phyloP scores from a whole-genome alignment of 2,797 vertebrate genomes.

The Odontamblyopus rebecca region DNA sequence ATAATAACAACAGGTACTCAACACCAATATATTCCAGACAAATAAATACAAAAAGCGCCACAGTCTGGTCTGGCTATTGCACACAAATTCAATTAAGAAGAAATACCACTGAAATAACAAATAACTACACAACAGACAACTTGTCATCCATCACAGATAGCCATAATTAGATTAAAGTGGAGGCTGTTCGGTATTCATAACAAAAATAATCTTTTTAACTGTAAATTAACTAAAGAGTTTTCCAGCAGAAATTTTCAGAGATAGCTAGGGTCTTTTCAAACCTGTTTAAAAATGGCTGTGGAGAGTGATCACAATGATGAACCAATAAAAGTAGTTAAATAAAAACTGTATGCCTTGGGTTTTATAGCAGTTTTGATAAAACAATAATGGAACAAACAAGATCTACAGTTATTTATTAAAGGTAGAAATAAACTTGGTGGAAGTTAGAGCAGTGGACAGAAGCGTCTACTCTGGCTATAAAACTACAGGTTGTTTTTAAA shows the following conservation, averaged over 20 bases:
- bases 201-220: neutral
- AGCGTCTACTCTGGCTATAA: conserved; percentile 17
- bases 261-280: neutral
- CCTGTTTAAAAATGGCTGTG: neutral
- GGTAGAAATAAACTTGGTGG: neutral
- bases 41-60: neutral
- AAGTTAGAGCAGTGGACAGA: conserved; percentile 17
- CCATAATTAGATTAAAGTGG: conserved; percentile 23
- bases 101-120: neutral
- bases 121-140: neutral
- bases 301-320: conserved; percentile 8
- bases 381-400: conserved; percentile 1
- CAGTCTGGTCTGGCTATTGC: neutral
- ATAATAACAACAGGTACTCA: neutral
- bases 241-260: neutral
- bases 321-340: neutral
- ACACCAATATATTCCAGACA: neutral
- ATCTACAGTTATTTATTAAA: conserved; percentile 6
- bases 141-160: neutral
- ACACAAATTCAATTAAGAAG: neutral
- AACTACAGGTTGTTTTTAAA: conserved; percentile 24
- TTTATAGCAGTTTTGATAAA: neutral
- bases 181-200: conserved; percentile 12
- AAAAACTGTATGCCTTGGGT: neutral
- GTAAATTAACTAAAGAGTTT: neutral